phyloP scores from a whole-genome alignment of 2,113 vertebrate genomes.

The Spizaetus ornatus region DNA sequence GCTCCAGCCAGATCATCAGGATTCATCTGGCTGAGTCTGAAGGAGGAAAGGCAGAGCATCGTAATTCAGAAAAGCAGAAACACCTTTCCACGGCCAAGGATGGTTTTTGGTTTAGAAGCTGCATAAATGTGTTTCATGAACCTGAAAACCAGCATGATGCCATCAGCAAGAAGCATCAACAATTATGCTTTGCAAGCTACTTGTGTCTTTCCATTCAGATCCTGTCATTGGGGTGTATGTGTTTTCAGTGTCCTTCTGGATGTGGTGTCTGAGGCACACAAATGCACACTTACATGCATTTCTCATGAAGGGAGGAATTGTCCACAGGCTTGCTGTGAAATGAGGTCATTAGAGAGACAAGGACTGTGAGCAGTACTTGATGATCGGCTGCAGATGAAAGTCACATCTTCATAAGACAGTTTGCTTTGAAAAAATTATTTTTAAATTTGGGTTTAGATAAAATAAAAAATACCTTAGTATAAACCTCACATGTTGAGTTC shows the following conservation, averaged over 20 bases:
- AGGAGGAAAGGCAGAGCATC: not conserved
- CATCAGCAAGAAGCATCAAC: not conserved
- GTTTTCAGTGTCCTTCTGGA: not conserved
- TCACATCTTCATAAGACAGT: not conserved
- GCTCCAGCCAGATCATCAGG: not conserved
- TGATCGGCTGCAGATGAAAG: not conserved
- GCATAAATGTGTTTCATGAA: not conserved
- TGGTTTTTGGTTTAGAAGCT: not conserved
- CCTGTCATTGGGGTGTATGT: not conserved
- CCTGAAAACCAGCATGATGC: not conserved
- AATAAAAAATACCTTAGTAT: not conserved
- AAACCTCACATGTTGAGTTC: not conserved
- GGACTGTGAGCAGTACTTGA: not conserved
- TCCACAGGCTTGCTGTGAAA: not conserved
- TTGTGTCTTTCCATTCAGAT: not conserved
- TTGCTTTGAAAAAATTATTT: not conserved
- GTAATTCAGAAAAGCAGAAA: not conserved
- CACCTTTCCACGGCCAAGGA: not conserved
- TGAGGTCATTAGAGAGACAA: not conserved
- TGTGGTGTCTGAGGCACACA: not conserved
- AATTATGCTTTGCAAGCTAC: not conserved
- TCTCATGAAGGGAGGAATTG: not conserved
- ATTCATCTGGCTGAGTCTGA: not conserved
- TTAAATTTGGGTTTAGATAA: not conserved
- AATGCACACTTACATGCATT: rapidly evolving